Evolutionary conservation across 1,140 invertebrate species (phyloP), one percentile per base, ranked within the genome.

Genomic region (Ceratosolen fusciceps): DNA sequence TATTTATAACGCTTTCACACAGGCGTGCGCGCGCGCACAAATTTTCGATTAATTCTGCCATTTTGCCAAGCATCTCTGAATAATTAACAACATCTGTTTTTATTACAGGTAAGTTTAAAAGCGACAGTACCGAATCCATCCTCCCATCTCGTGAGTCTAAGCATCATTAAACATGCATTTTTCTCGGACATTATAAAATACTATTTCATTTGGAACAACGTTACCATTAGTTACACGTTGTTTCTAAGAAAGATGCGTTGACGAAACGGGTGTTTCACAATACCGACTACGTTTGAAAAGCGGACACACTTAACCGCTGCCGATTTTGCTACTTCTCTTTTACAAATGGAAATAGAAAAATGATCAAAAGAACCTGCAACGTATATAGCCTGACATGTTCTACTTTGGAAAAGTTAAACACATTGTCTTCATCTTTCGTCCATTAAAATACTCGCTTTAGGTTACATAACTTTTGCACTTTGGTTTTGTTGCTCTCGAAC

Each of bases 31-130:
- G n/a, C n/a, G n/a, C n/a, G n/a, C n/a, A n/a, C n/a, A n/a, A n/a
- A n/a, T n/a, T n/a, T n/a, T n/a, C n/a, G n/a, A n/a, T n/a, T n/a
- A n/a, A n/a, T n/a, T 52, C 21, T 52, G 49, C 4, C 2, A 19
- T 52, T 52, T 52, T 52, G 2, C 21, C 21, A n/a, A 47, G 7
- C 14, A 14, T 47, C 7, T 47, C 7, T 47, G 14, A 9, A 7
- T 52, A 52, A 52, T 52, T 52, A 52, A 52, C 5, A 52, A 52
- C 26, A n/a, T 58, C 1, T 39, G 14, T 52, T 58, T 74, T 2
- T 74, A 31, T 74, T 74, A 26, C 54, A 74, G 72, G 72, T 74
- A 34, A 74, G 72, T 74, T 39, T 34, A 5, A 58, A 43, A 56
- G 49, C 10, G n/a, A 29, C 39, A 4, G 10, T 47, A 52, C 1